A percentile compares a stretch with the other conserved stretches of the same genome.
These are phyloP conservation scores for Eristalis pertinax DNA, from an alignment of 2,888 invertebrate genomes.

Conservation along the genomic window DNA sequence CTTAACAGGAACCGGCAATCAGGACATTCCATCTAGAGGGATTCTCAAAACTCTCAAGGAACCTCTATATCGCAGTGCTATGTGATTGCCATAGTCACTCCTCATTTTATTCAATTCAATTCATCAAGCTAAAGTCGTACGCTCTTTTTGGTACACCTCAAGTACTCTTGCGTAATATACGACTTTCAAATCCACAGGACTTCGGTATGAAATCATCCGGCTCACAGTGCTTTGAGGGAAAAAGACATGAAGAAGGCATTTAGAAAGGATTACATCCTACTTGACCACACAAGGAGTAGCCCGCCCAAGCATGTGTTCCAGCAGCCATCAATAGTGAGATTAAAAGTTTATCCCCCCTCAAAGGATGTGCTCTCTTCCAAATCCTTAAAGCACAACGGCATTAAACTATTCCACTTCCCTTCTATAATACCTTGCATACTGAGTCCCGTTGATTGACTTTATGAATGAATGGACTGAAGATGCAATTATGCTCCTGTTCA, in stretches of 20 bases:
- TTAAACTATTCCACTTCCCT: neutral
- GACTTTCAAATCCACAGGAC: too few species aligned
- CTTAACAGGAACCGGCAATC: too few species aligned
- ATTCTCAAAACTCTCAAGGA: too few species aligned
- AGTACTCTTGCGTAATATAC: too few species aligned
- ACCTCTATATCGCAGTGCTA: too few species aligned
- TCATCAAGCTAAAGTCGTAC: too few species aligned
- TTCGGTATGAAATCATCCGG: too few species aligned
- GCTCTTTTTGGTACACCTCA: too few species aligned
- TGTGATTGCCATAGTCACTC: too few species aligned
- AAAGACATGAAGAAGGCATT: neutral
- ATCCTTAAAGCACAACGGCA: neutral
- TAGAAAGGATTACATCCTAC: neutral
- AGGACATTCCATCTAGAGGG: too few species aligned
- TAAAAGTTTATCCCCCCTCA: neutral
- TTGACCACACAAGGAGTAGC: neutral
- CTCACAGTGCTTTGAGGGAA: too few species aligned
- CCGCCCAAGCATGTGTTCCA: neutral
- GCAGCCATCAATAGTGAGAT: neutral
- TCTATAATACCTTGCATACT: constrained; percentile 18
- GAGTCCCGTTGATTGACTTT: constrained; percentile 25
- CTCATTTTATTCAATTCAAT: too few species aligned
- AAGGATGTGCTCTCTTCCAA: neutral
- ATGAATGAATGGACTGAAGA: constrained; percentile 2
- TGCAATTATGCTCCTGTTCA: constrained; percentile 27